These are phyloP conservation scores for Corythornis vintsioides DNA, from an alignment of 2,113 vertebrate genomes.

Conservation along the genomic window DNA sequence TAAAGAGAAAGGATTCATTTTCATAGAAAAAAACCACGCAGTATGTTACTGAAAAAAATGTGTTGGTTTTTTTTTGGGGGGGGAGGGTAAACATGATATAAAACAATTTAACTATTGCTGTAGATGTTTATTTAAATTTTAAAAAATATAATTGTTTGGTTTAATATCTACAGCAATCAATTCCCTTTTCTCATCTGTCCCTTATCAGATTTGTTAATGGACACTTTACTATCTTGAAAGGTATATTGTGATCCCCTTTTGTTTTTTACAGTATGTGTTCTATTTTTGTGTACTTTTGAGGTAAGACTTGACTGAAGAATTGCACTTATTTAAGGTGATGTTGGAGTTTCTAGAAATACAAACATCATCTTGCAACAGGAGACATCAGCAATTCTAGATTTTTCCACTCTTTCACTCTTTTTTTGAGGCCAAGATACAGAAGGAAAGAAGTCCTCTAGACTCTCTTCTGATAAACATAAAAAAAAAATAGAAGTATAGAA, in stretches of 20 bases:
- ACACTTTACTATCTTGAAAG: neutral
- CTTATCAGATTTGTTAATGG: neutral
- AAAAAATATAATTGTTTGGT: too few species aligned
- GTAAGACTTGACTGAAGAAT: neutral
- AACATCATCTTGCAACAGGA: neutral
- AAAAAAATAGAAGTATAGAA: neutral
- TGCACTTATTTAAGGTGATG: neutral
- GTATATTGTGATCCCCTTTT: neutral
- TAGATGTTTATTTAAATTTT: neutral
- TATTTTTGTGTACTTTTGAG: neutral
- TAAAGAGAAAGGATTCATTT: neutral
- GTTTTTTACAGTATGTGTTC: neutral
- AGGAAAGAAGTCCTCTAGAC: neutral
- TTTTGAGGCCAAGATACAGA: neutral
- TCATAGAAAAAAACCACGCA: neutral
- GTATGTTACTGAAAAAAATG: neutral
- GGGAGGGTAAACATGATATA: too few species aligned
- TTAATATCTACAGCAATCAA: neutral
- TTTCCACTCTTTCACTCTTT: neutral
- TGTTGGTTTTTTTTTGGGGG: neutral
- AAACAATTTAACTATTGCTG: neutral
- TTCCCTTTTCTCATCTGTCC: neutral
- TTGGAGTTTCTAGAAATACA: conserved; percentile 5
- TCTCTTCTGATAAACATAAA: neutral
- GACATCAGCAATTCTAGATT: neutral